phyloP scores from a whole-genome alignment of 1,140 invertebrate species.

The Agrypnia vestita region DNA sequence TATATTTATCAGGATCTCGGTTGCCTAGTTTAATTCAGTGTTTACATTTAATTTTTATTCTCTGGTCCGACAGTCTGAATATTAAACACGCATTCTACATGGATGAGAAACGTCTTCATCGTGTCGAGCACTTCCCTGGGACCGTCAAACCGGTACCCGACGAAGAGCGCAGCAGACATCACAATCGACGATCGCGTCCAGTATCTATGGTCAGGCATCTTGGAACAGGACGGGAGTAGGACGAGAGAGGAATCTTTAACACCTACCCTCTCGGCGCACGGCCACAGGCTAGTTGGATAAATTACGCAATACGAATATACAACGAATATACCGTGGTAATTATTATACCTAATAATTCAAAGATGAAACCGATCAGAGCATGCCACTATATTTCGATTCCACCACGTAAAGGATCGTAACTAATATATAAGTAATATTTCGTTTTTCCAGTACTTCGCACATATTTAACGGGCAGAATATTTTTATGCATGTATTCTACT shows the following conservation, averaged over 20 bases:
- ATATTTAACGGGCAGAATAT: no score
- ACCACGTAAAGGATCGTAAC: no score
- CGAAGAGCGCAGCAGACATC: conserved; percentile 16
- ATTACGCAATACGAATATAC: neutral
- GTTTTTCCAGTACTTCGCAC: no score
- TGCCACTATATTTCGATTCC: no score
- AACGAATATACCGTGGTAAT: neutral
- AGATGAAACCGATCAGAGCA: conserved; percentile 6
- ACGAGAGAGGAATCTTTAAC: conserved; percentile 17
- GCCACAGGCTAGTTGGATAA: neutral
- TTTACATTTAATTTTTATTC: no score
- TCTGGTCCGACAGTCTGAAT: no score
- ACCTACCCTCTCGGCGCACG: neutral
- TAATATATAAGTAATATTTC: no score
- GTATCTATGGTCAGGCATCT: conserved; percentile 24
- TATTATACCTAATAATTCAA: neutral
- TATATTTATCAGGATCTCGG: no score
- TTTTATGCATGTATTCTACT: no score
- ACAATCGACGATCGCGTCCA: conserved; percentile 18
- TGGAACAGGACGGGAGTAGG: conserved; percentile 8
- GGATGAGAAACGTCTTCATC: neutral
- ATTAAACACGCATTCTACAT: neutral
- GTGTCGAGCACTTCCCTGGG: neutral
- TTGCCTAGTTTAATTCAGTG: no score
- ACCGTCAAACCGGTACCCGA: conserved; percentile 9